Conservation (phyloP, 23 tunicate genomes). For the Halocynthia roretzi region DNA sequence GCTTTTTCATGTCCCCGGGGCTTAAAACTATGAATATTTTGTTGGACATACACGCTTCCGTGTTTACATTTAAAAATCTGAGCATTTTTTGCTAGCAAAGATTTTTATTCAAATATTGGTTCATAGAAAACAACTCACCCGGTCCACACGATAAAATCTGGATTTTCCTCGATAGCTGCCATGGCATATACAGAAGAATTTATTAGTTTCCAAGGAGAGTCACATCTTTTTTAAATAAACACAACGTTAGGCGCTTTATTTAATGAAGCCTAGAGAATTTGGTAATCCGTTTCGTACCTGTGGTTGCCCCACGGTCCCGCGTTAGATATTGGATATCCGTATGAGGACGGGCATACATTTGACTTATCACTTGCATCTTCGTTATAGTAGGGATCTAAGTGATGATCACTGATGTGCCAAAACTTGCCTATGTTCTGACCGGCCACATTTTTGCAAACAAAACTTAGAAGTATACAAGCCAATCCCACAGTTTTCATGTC, state of each 20-base stretch:
- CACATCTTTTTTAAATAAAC: conserved; percentile 46
- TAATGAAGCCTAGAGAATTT: background rate
- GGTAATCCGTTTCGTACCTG: conserved; percentile 32
- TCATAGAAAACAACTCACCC: conserved; percentile 30
- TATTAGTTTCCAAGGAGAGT: conserved; percentile 63
- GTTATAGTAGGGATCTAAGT: conserved; percentile 44
- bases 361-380: conserved; percentile 3
- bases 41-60: too few relatives aligned
- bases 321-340: conserved; percentile 22
- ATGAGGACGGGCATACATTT: conserved; percentile 46
- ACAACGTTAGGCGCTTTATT: too few relatives aligned
- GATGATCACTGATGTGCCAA: conserved; percentile 70
- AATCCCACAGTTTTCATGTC: too few relatives aligned
- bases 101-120: too few relatives aligned
- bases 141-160: conserved; percentile 87
- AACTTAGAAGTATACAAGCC: too few relatives aligned
- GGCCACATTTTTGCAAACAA: too few relatives aligned
- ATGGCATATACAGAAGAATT: conserved; percentile 55
- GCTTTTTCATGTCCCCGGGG: too few relatives aligned
- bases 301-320: conserved; percentile 57
- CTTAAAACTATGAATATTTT: too few relatives aligned
- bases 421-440: conserved; percentile 25
- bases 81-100: too few relatives aligned
- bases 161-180: conserved; percentile 31
- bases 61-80: too few relatives aligned